Conservation (phyloP, 2,797 vertebrate species). For the Phoebastria nigripes region DNA sequence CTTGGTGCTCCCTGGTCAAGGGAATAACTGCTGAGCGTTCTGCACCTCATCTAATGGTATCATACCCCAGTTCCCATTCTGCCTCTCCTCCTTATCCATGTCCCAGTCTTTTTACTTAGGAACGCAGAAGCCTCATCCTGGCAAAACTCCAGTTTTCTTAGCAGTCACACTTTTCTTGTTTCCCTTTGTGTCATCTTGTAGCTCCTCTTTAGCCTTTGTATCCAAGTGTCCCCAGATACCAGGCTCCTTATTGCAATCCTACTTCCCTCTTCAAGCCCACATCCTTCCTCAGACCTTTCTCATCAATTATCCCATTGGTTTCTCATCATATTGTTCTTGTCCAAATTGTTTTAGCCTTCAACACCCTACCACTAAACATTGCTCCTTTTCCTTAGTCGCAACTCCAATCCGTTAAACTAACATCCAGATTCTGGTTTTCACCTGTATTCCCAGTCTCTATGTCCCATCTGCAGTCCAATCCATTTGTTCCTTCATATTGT, state of each 20-base stretch:
- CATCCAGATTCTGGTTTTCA: not conserved
- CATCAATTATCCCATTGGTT: not conserved
- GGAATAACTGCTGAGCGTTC: not conserved
- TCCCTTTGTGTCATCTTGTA: not conserved
- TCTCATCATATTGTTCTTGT: not conserved
- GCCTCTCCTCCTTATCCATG: not conserved
- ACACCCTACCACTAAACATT: not conserved
- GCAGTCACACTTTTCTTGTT: not conserved
- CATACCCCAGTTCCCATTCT: accelerated
- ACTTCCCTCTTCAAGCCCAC: not conserved
- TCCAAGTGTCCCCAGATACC: not conserved
- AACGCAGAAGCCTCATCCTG: not conserved
- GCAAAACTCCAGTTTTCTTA: not conserved
- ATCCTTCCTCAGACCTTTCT: not conserved
- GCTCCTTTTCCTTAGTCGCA: not conserved
- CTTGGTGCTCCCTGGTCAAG: not conserved
- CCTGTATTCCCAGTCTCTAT: not conserved
- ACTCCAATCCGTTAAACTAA: not conserved
- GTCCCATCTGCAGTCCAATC: not conserved
- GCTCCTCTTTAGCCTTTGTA: not conserved
- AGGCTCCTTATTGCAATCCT: not conserved
- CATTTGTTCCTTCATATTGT: not conserved
- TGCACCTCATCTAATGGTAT: not conserved
- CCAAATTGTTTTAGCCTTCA: not conserved
- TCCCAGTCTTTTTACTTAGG: not conserved